Base-by-base conservation (phyloP, 2,888 invertebrate genomes). In the Cantharis rufa region DNA sequence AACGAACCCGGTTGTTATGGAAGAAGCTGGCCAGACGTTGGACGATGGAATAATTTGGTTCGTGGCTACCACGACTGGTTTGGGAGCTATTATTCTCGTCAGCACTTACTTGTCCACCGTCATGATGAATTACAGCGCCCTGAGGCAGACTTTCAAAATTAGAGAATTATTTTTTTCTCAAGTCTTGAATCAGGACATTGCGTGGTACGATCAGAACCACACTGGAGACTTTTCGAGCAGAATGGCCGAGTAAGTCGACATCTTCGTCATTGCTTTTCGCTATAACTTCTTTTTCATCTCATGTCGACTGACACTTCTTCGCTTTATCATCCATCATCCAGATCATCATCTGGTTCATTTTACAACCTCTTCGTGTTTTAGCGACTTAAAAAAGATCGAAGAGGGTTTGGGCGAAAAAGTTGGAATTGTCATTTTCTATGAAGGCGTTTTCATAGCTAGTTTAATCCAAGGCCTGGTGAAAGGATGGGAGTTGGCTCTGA, bases 331-430 rank as follows among this genome's bases (percentile, higher is more conserved):
- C n/a, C 13, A 48, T 18, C 18, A 18, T 18, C 18, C 18, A 18
- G 18, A 18, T 0, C 5, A 48, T 48, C n/a, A n/a, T 48, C 32
- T 48, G 32, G n/a, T 48, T n/a, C 32, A 48, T 48, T 48, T n/a
- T n/a, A 48, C 7, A 4, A 48, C 4, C 5, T 48, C 5, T 48
- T 0, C 4, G n/a, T 48, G n/a, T 48, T 48, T 48, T n/a, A 94
- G 94, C 82, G 94, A 94, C 87, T 89, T 94, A 1, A 89, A 91
- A 3, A 94, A 94, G 88, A 89, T 95, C 80, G 95, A 95, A 88
- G 95, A 95, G 80, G 96, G 96, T 13, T 91, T 96, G 63, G 96
- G 95, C 0, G 96, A 96, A 86, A 96, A 96, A 86, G 89, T 95
- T 61, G 92, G 93, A 0, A 92, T 93, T 78, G 94, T 95, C 82